Percentiles rank a stretch among this genome's conserved stretches.
phyloP scores from a whole-genome alignment of 1,140 invertebrate species.

The Philaenus spumarius region DNA sequence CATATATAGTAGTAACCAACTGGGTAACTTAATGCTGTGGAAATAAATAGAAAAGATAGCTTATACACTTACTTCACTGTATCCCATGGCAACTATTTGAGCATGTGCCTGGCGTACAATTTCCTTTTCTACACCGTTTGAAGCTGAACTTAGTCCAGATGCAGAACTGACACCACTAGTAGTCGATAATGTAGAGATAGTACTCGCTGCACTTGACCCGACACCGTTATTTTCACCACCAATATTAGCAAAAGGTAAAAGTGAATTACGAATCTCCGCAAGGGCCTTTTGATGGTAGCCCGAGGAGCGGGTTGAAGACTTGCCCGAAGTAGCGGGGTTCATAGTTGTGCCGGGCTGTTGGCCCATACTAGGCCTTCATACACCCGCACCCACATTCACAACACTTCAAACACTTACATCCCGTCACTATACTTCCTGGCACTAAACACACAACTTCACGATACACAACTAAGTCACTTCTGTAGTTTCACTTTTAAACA shows the following conservation, averaged over 20 bases:
- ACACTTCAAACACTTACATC: conserved; percentile 36
- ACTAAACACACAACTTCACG: too few relatives aligned
- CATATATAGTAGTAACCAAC: too few relatives aligned
- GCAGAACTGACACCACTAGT: conserved; percentile 58
- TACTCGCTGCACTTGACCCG: conserved; percentile 66
- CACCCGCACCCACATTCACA: conserved; percentile 41
- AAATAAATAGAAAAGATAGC: too few relatives aligned
- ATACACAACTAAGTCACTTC: too few relatives aligned
- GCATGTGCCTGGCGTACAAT: conserved; percentile 49
- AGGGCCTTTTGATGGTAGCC: conserved; percentile 80
- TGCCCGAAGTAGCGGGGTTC: conserved; percentile 57
- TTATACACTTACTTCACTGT: conserved; percentile 56
- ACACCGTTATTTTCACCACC: conserved; percentile 47
- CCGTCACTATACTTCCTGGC: background rate
- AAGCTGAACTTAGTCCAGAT: conserved; percentile 53
- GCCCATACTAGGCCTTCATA: conserved; percentile 53
- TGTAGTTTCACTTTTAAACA: too few relatives aligned
- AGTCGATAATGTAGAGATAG: conserved; percentile 58
- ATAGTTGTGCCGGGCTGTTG: conserved; percentile 49
- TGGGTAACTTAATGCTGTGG: too few relatives aligned
- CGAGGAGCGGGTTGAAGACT: conserved; percentile 65
- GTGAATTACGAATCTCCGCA: conserved; percentile 77
- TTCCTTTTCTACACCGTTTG: conserved; percentile 41
- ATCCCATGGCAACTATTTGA: conserved; percentile 56
- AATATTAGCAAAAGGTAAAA: conserved; percentile 76